Conservation (phyloP, 2,888 invertebrate genomes). For the Cephus sareptanus region DNA sequence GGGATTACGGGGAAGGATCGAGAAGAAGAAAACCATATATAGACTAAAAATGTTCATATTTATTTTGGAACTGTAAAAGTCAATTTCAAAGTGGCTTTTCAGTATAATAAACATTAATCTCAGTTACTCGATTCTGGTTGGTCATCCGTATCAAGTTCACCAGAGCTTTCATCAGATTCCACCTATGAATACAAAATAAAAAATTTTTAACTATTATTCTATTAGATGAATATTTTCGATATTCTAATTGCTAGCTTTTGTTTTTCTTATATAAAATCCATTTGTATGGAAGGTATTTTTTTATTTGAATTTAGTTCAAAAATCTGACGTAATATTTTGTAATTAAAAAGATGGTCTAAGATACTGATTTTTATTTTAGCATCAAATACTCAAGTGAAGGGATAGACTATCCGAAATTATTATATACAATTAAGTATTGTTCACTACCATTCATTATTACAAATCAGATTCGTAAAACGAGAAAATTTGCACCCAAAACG, state of each 20-base stretch:
- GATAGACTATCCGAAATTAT: too few relatives aligned
- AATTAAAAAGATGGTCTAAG: background rate
- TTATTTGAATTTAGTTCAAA: background rate
- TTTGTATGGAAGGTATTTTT: background rate
- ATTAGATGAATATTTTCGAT: background rate
- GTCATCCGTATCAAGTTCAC: constrained; percentile 55
- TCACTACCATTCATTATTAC: background rate
- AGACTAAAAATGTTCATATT: background rate
- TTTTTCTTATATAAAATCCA: too few relatives aligned
- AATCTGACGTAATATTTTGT: background rate
- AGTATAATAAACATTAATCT: background rate
- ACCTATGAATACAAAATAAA: constrained; percentile 36
- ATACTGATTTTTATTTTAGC: background rate
- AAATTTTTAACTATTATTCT: background rate
- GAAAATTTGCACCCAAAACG: background rate
- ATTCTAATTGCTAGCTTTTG: background rate
- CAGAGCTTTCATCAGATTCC: constrained; percentile 58
- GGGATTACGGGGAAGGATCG: background rate
- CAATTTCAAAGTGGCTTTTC: background rate
- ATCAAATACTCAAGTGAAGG: background rate
- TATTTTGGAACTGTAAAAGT: background rate
- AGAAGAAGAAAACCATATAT: background rate
- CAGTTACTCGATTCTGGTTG: constrained; percentile 25
- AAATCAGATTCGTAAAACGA: background rate
- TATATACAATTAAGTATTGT: background rate